A percentile compares a stretch with the other conserved stretches of the same genome.
These are phyloP conservation scores for Holothuria leucospilota DNA, from an alignment of 53 echinoderm and acorn worm genomes.

Conservation along the genomic window DNA sequence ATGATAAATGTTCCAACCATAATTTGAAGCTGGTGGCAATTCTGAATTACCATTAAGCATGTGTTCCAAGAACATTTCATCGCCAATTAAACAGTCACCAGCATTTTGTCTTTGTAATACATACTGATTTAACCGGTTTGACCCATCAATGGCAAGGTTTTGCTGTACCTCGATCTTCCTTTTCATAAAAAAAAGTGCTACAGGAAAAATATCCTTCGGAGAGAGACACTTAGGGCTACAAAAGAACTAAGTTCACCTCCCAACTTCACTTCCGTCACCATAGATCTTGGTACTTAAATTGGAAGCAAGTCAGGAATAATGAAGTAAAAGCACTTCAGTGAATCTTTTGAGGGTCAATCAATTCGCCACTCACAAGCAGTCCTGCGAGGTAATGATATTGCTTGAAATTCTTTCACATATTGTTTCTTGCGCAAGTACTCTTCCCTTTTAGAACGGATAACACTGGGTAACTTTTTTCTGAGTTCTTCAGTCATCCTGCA, in stretches of 20 bases:
- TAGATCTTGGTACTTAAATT: background rate
- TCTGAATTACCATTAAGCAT: too few species aligned
- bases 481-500: slow-evolving; percentile 20
- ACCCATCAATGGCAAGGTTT: too few species aligned
- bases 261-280: too few species aligned
- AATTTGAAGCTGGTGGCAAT: too few species aligned
- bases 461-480: background rate
- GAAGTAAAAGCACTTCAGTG: background rate
- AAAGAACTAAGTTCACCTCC: background rate
- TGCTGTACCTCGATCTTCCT: too few species aligned
- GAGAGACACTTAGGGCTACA: slow-evolving; percentile 2
- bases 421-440: background rate
- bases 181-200: too few species aligned
- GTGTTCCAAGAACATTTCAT: too few species aligned
- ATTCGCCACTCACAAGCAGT: slow-evolving; percentile 10
- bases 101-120: too few species aligned
- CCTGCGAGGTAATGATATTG: background rate
- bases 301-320: background rate
- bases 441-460: background rate
- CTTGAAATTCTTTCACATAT: slow-evolving; percentile 1
- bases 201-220: too few species aligned
- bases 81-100: too few species aligned
- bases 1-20: too few species aligned
- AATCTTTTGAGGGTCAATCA: slow-evolving; percentile 3
- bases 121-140: too few species aligned